Conservation (phyloP, 2,113 vertebrate genomes). For the Psilopsiagon aymara region DNA sequence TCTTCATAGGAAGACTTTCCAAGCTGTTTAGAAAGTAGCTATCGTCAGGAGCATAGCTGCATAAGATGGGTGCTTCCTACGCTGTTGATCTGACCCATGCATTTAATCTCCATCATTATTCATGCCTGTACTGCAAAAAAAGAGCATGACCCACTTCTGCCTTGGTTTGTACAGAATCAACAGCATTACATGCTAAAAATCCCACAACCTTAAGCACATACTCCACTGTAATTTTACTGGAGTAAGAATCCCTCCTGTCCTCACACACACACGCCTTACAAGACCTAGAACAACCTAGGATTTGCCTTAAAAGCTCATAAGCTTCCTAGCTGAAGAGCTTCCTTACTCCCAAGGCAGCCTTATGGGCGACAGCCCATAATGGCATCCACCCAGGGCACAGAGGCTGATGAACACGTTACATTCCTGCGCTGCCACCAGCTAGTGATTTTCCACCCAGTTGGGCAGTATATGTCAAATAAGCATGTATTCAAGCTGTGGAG, state of each 20-base stretch:
- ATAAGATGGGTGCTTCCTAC: not conserved
- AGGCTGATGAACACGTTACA: not conserved
- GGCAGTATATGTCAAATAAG: not conserved
- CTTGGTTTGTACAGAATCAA: not conserved
- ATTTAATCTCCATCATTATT: not conserved
- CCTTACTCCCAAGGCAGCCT: conserved; percentile 32
- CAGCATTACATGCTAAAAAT: not conserved
- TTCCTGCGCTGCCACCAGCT: not conserved
- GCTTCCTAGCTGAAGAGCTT: not conserved
- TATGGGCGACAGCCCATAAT: not conserved
- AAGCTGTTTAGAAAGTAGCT: not conserved
- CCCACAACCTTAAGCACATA: not conserved
- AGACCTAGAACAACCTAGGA: conserved; percentile 45
- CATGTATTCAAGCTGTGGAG: not conserved
- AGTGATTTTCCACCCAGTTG: not conserved
- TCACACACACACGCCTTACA: not conserved
- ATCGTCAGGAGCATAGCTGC: not conserved
- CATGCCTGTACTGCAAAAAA: not conserved
- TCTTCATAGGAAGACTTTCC: not conserved
- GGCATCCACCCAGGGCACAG: not conserved
- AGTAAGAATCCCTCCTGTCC: not conserved
- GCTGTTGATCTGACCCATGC: not conserved
- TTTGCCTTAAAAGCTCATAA: conserved; percentile 49
- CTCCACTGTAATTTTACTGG: not conserved
- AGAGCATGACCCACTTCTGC: not conserved